Percentiles rank a stretch among this genome's conserved stretches.
These are phyloP conservation scores for Brevimyrus niger DNA, from an alignment of 2,113 vertebrate genomes.

Conservation along the genomic window DNA sequence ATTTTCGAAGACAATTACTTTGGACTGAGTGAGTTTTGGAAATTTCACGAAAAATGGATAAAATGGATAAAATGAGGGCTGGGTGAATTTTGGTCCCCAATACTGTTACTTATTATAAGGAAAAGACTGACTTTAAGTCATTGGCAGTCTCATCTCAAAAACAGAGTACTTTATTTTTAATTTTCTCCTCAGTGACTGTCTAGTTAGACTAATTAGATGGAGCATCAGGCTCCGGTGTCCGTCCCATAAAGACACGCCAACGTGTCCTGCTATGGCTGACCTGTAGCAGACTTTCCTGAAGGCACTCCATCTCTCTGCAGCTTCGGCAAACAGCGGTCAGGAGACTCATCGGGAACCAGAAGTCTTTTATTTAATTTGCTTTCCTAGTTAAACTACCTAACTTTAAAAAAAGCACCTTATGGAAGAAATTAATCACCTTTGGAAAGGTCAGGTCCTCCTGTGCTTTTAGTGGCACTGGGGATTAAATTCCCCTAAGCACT, in stretches of 20 bases:
- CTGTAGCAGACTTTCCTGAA: background rate
- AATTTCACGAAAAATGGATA: background rate
- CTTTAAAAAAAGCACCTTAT: conserved; percentile 17
- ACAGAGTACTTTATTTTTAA: background rate
- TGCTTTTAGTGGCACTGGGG: background rate
- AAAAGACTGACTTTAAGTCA: background rate
- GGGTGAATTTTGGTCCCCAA: background rate
- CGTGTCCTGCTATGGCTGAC: background rate
- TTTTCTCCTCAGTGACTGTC: background rate
- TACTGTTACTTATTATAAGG: background rate
- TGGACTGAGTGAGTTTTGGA: background rate
- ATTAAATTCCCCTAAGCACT: conserved; percentile 20
- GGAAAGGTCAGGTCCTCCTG: conserved; percentile 21
- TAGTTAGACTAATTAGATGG: background rate
- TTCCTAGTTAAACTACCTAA: conserved; percentile 24
- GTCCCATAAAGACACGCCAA: background rate
- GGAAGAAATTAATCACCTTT: conserved; percentile 25
- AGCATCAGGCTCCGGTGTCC: background rate
- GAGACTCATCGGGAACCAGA: conserved; percentile 14
- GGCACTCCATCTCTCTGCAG: conserved; percentile 8
- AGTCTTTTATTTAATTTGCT: conserved; percentile 22
- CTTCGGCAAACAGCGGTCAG: conserved; percentile 10
- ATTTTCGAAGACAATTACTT: background rate
- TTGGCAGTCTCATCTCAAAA: background rate
- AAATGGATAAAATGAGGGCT: background rate